These are phyloP conservation scores for Corynorhinus townsendii DNA, from an alignment of 2,113 vertebrate species.

Conservation along the genomic window DNA sequence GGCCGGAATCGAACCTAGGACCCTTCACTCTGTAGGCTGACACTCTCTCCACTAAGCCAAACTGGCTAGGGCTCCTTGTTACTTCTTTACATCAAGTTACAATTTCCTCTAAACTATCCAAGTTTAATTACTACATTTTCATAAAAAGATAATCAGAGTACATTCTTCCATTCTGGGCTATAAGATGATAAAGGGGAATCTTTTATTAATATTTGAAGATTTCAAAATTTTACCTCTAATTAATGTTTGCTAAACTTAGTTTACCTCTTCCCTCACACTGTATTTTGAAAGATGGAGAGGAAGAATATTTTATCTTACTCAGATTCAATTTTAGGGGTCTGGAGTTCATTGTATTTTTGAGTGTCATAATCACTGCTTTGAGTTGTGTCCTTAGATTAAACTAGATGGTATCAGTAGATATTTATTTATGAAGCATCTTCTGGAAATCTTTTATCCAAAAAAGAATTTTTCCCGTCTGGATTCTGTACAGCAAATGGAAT, in stretches of 20 bases:
- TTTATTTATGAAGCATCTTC: neutral
- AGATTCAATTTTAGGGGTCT: neutral
- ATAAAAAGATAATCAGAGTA: neutral
- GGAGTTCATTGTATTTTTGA: neutral
- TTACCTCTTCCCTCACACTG: neutral
- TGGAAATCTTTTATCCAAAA: neutral
- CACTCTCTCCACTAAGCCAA: too few species aligned
- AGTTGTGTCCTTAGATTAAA: neutral
- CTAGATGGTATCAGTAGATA: neutral
- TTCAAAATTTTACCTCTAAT: neutral
- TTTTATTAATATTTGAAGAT: neutral
- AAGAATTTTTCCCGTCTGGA: neutral
- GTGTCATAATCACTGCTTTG: neutral
- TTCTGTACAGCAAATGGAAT: neutral
- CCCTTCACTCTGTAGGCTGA: too few species aligned
- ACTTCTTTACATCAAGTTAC: neutral
- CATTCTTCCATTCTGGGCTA: neutral
- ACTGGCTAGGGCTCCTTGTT: too few species aligned
- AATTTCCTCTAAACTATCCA: neutral
- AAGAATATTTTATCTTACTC: neutral
- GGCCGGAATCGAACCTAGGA: too few species aligned
- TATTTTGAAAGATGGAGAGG: neutral
- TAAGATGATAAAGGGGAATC: neutral
- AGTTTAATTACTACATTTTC: neutral
- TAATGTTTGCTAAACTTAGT: neutral